Percentiles rank a stretch among this genome's conserved stretches.
phyloP scores from a whole-genome alignment of 2,888 invertebrate species.

The Mechanitis mazaeus region DNA sequence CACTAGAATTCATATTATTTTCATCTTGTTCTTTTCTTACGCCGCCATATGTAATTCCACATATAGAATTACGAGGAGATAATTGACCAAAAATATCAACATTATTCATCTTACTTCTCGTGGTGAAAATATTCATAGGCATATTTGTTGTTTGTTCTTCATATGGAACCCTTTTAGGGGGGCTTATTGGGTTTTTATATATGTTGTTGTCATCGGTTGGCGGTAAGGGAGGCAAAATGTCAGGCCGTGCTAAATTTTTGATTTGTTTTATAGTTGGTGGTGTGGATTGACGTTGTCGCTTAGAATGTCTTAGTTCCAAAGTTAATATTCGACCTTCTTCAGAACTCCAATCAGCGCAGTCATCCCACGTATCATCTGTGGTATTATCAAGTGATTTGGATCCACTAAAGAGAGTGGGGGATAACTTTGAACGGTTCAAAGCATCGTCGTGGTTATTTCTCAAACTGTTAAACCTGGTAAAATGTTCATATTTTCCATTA shows the following conservation, averaged over 20 bases:
- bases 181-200: conserved; percentile 77
- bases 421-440: conserved; percentile 59
- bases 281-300: conserved; percentile 80
- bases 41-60: conserved; percentile 55
- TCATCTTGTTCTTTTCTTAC: conserved; percentile 74
- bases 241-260: conserved; percentile 77
- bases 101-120: too few species aligned
- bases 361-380: conserved; percentile 52
- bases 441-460: conserved; percentile 84
- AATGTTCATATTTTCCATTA: conserved; percentile 50
- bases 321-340: conserved; percentile 81
- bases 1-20: conserved; percentile 35
- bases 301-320: conserved; percentile 83
- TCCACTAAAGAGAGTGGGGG: conserved; percentile 46
- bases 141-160: conserved; percentile 8
- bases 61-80: conserved; percentile 39
- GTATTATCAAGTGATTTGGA: conserved; percentile 50
- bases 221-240: conserved; percentile 81
- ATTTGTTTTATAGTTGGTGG: conserved; percentile 68
- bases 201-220: conserved; percentile 72
- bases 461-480: conserved; percentile 79
- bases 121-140: background rate
- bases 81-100: conserved; percentile 8
- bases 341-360: conserved; percentile 56
- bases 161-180: conserved; percentile 67